Evolutionary conservation across 2,797 vertebrate genomes (phyloP), one percentile per base, ranked within the genome.

Genomic region (Crenuchus spilurus): DNA sequence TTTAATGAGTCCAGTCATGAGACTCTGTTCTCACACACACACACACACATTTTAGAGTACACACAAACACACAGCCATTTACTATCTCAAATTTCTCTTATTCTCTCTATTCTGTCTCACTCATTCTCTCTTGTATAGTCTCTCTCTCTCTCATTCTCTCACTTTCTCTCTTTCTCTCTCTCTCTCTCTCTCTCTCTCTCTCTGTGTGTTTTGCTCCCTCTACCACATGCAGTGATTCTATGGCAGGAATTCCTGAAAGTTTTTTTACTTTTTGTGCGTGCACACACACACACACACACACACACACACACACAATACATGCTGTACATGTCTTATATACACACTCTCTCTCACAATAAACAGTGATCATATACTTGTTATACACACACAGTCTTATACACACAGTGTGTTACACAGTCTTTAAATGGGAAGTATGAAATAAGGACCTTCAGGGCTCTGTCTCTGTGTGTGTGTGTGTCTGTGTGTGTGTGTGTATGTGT

Each of bases 171-270:
- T 31, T 30, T 13, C 60, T 54, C 60, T 16, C 57, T 26, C 22
- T 52, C 24, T 51, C 49, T 51, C 49, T 11, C 22, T 54, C 51
- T 26, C 26, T 16, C 28, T 30, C 24, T 55, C 16, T 55, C 62
- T 51, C 58, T 14, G 30, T 6, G 14, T 5, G 20, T 22, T 2
- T 46, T 16, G 8, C 33, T 35, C 3, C 20, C 74, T 77, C 72
- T 61, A 72, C 74, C 78, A 68, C 84, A 82, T 81, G 74, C 74
- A 82, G 79, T 76, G 76, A 78, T 82, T 79, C 65, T 86, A 86
- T 90, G 88, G 84, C 84, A 91, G 70, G 70, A 83, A 90, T 90
- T 92, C 89, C 75, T 88, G 67, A 66, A 79, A 65, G 52, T 48
- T 60, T 84, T 75, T 82, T 85, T 77, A 86, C 54, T n/a, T n/a